Evolutionary conservation across 1,140 invertebrate species (phyloP).

Genomic region (Phymorhynchus buccinoides): DNA sequence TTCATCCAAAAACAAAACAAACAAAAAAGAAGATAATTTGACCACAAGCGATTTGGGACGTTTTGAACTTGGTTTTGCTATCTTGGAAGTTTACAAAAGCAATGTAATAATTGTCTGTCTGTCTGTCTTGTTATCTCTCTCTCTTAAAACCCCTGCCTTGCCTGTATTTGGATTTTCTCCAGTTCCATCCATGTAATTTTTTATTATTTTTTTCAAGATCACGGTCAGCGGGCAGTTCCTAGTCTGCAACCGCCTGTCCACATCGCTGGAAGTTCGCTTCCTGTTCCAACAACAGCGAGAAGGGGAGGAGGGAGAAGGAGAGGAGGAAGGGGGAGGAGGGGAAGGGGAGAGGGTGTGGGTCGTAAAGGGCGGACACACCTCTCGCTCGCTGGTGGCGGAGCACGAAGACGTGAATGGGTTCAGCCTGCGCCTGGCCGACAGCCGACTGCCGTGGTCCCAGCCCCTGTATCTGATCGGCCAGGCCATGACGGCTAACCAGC

Average conservation of each 20-base stretch:
- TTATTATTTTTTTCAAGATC: constrained; percentile 54
- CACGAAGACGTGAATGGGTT: constrained; percentile 73
- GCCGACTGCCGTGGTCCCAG: constrained; percentile 81
- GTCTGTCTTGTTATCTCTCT: too few species aligned
- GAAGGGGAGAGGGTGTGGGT: neutral
- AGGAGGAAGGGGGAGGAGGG: neutral
- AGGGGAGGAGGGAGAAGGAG: neutral
- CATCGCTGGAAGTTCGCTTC: constrained; percentile 75
- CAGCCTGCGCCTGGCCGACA: constrained; percentile 76
- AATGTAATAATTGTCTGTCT: too few species aligned
- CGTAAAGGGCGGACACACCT: constrained; percentile 49
- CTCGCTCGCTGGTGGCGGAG: constrained; percentile 73
- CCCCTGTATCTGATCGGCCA: constrained; percentile 79
- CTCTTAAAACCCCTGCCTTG: too few species aligned
- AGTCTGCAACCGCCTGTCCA: constrained; percentile 77
- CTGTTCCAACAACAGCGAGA: neutral
- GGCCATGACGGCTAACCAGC: constrained; percentile 57
- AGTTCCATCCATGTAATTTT: too few species aligned
- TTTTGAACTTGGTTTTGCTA: too few species aligned
- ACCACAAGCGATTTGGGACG: too few species aligned
- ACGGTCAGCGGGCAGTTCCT: constrained; percentile 68
- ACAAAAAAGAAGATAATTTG: too few species aligned
- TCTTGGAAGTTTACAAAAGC: too few species aligned
- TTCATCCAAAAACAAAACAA: too few species aligned
- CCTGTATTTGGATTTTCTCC: too few species aligned